phyloP scores from a whole-genome alignment of 2,888 invertebrate species.

The Xestia sexstrigata region DNA sequence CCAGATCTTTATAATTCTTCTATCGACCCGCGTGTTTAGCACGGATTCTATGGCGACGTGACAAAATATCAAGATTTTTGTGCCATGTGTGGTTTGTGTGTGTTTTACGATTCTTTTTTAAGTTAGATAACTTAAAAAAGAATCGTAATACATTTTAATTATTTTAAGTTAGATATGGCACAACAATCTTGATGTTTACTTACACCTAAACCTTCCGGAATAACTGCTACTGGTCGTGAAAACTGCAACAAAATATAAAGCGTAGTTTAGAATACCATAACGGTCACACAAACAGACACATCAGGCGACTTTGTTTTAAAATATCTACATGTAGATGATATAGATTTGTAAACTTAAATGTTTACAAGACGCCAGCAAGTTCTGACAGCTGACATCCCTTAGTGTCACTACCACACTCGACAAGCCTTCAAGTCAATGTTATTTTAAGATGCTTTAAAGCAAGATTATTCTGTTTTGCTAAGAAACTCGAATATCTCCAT shows the following conservation, averaged over 20 bases:
- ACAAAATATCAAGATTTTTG: neutral
- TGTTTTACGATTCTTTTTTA: too few relatives aligned
- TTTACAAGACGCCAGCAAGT: constrained; percentile 22
- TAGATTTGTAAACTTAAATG: neutral
- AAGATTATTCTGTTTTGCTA: constrained; percentile 23
- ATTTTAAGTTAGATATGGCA: too few relatives aligned
- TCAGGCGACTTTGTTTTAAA: neutral
- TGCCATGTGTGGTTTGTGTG: too few relatives aligned
- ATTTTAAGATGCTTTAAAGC: constrained; percentile 23
- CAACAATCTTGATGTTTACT: neutral
- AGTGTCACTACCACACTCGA: constrained; percentile 23
- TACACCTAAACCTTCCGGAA: neutral
- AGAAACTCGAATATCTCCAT: constrained; percentile 8
- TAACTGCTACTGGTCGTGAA: neutral
- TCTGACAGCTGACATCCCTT: constrained; percentile 31
- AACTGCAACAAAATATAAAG: neutral
- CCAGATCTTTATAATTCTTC: neutral
- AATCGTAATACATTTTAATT: too few relatives aligned
- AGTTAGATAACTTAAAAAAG: neutral
- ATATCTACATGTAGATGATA: neutral
- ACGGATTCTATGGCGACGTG: neutral
- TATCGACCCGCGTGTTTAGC: neutral
- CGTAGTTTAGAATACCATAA: neutral
- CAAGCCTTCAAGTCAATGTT: constrained; percentile 15
- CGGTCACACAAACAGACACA: neutral